These are phyloP conservation scores for Tineola bisselliella DNA, from an alignment of 2,888 invertebrate genomes.

Conservation along the genomic window DNA sequence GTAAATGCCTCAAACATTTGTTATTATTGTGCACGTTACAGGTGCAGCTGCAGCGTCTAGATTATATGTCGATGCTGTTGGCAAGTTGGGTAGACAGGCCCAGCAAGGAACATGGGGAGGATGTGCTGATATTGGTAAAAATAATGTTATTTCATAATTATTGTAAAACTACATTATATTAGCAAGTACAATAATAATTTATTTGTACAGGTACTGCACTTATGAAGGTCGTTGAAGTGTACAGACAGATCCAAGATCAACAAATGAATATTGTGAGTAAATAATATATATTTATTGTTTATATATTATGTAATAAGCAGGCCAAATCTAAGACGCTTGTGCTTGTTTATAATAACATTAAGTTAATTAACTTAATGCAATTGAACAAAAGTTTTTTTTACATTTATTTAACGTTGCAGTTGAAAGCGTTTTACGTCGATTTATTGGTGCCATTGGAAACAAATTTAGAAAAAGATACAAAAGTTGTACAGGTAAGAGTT, in stretches of 20 bases:
- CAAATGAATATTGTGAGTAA: conserved; percentile 93
- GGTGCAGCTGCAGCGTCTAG: conserved; percentile 90
- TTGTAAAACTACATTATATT: neutral
- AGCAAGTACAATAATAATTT: neutral
- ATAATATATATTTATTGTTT: neutral
- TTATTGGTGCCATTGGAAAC: conserved; percentile 91
- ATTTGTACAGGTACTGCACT: conserved; percentile 80
- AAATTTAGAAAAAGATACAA: conserved; percentile 92
- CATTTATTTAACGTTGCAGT: conserved; percentile 58
- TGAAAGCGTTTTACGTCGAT: conserved; percentile 95
- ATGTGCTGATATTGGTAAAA: conserved; percentile 89
- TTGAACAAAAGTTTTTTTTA: too few relatives aligned
- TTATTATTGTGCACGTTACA: conserved; percentile 39
- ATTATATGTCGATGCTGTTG: conserved; percentile 87
- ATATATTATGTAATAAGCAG: too few relatives aligned
- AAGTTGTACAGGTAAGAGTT: conserved; percentile 82
- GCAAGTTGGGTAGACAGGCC: conserved; percentile 87
- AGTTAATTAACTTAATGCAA: neutral
- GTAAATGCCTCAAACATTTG: too few relatives aligned
- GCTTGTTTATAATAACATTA: neutral
- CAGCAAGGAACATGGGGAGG: conserved; percentile 92
- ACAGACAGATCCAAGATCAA: conserved; percentile 93
- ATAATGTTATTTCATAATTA: neutral
- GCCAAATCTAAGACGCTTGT: too few relatives aligned
- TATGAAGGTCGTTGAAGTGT: conserved; percentile 92